Percentiles rank a stretch among this genome's conserved stretches.
Conservation (phyloP, 2,888 invertebrate species). For the Acleris literana region DNA sequence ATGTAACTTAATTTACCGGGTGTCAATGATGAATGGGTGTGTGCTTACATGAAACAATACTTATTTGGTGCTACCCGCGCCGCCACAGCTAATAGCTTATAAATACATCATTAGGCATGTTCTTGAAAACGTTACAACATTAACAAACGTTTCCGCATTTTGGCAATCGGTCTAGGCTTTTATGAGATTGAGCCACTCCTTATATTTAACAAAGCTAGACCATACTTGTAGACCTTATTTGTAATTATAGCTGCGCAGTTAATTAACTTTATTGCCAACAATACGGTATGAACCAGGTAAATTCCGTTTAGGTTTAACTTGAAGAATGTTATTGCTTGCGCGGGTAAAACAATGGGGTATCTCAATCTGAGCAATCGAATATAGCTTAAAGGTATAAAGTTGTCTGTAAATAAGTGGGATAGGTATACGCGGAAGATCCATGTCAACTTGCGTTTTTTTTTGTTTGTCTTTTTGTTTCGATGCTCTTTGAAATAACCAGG, state of each 20-base stretch:
- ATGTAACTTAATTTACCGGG: constrained; percentile 23
- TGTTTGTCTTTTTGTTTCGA: too few relatives aligned
- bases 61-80: constrained; percentile 29
- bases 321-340: too few relatives aligned
- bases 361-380: too few relatives aligned
- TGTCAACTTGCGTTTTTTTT: too few relatives aligned
- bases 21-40: constrained; percentile 31
- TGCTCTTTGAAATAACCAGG: too few relatives aligned
- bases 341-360: too few relatives aligned
- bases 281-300: too few relatives aligned
- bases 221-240: constrained; percentile 11
- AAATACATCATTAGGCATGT: constrained; percentile 28
- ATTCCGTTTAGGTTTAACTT: too few relatives aligned
- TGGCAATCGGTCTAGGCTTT: constrained; percentile 2
- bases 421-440: too few relatives aligned
- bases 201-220: neutral
- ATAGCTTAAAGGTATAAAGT: too few relatives aligned
- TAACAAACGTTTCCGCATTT: constrained; percentile 27
- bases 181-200: constrained; percentile 4
- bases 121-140: constrained; percentile 23
- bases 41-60: constrained; percentile 32
- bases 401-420: too few relatives aligned
- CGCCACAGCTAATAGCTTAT: constrained; percentile 11
- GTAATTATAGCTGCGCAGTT: constrained; percentile 8
- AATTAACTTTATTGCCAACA: constrained; percentile 9